These are phyloP conservation scores for Lophius americanus DNA, from an alignment of 2,797 vertebrate species.

Conservation along the genomic window DNA sequence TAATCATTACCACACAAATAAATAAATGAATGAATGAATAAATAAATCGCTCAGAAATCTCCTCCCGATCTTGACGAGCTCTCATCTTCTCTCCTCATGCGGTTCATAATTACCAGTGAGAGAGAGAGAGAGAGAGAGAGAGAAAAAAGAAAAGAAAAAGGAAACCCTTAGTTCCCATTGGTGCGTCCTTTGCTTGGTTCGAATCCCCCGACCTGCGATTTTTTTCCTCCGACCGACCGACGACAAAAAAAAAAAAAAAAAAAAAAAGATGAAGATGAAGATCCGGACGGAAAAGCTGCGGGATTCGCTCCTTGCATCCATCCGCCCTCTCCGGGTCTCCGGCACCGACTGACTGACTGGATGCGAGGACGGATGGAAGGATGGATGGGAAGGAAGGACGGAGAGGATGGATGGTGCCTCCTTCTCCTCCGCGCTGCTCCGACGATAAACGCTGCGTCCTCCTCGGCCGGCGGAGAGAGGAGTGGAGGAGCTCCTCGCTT, in stretches of 20 bases:
- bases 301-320: constrained; percentile 49
- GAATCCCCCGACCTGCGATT: constrained; percentile 69
- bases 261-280: constrained; percentile 33
- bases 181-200: constrained; percentile 70
- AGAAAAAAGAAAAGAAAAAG: constrained; percentile 18
- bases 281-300: constrained; percentile 38
- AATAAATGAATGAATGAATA: background rate
- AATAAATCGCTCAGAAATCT: constrained; percentile 11
- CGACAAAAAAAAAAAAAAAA: constrained; percentile 37
- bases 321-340: constrained; percentile 68
- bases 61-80: constrained; percentile 40
- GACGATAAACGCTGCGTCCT: constrained; percentile 92
- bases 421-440: constrained; percentile 83
- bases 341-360: constrained; percentile 30
- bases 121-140: background rate
- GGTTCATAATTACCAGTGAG: constrained; percentile 31
- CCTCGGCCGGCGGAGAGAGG: constrained; percentile 81
- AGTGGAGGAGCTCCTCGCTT: constrained; percentile 96
- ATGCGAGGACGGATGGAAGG: constrained; percentile 43
- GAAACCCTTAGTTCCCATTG: constrained; percentile 66
- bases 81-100: constrained; percentile 27
- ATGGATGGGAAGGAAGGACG: constrained; percentile 30
- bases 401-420: constrained; percentile 77
- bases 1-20: background rate
- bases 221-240: constrained; percentile 55